Conservation (phyloP, 2,888 invertebrate genomes). For the Elegia similella region DNA sequence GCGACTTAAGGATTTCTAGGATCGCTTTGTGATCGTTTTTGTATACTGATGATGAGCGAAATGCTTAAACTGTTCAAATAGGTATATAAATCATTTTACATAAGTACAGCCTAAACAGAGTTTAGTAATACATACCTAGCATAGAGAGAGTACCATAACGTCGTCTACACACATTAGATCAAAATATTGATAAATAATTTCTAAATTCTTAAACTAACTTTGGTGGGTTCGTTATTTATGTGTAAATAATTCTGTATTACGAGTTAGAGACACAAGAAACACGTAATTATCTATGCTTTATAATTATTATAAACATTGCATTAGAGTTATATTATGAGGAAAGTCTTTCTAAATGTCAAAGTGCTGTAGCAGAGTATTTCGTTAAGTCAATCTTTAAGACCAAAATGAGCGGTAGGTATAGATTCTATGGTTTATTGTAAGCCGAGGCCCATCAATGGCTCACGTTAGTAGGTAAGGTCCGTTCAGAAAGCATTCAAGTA, state of each 20-base stretch:
- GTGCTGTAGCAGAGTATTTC: not conserved
- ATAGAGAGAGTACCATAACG: constrained; percentile 47
- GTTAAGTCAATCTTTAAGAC: not conserved
- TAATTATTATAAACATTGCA: constrained; percentile 5
- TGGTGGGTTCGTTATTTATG: constrained; percentile 75
- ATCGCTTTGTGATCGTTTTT: not conserved
- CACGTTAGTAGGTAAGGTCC: not conserved
- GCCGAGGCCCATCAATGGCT: not conserved
- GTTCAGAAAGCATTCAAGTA: not conserved
- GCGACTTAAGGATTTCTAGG: not conserved
- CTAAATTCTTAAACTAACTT: constrained; percentile 77
- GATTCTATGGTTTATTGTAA: not conserved
- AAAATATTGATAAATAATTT: constrained; percentile 42
- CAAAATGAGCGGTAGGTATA: not conserved
- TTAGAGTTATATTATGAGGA: not conserved
- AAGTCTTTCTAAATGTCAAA: constrained; percentile 6
- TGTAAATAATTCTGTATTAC: constrained; percentile 61
- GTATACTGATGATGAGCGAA: not conserved
- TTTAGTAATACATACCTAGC: constrained; percentile 23
- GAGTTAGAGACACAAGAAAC: not conserved
- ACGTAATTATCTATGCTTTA: not conserved
- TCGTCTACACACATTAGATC: constrained; percentile 39
- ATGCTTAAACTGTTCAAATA: not conserved
- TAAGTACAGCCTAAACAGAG: not conserved
- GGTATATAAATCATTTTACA: not conserved